Base-by-base conservation (phyloP, 2,888 invertebrate genomes). In the Amiota minor region DNA sequence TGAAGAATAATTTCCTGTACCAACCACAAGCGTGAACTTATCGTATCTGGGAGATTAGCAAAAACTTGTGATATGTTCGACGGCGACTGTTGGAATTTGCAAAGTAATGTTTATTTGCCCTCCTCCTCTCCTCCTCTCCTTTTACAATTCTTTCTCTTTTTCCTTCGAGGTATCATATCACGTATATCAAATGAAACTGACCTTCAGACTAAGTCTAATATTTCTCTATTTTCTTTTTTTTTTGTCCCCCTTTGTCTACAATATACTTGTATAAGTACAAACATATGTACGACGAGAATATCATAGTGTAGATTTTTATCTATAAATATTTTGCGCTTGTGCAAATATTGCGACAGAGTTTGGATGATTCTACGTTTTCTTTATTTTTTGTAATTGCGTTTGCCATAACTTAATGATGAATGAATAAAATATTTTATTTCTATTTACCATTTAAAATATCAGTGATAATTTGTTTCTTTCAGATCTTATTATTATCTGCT, bases 11-110 rank as follows among this genome's bases (percentile, higher is more conserved):
- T 35, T 61, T 20, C 23, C 20, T 62, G 14, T n/a, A 35, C 11
- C 18, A 11, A n/a, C n/a, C 20, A 59, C 18, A 59, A 20, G 23
- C 10, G 10, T 59, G 18, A 11, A 18, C 59, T 16, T n/a, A 18
- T 11, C 18, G 59, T 35, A n/a, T 62, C 62, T 20, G n/a, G 45
- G 62, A 62, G 62, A 62, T 62, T 62, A 62, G 45, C 16, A 35
- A 35, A 35, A 35, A 35, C 35, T 35, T 35, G 45, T 59, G 12
- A n/a, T 45, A n/a, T 62, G 45, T 35, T 62, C 20, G 35, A 62
- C 45, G 18, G 61, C 12, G 45, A 23, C 3, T 3, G 2, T 1
- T 50, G 12, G 53, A 50, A 50, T 50, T 50, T n/a, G 61, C 61
- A 23, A 61, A 61, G 62, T 62, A 62, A 62, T 62, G 53, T 3